These are phyloP conservation scores for Biston betularia DNA, from an alignment of 2,888 invertebrate genomes.

Conservation along the genomic window DNA sequence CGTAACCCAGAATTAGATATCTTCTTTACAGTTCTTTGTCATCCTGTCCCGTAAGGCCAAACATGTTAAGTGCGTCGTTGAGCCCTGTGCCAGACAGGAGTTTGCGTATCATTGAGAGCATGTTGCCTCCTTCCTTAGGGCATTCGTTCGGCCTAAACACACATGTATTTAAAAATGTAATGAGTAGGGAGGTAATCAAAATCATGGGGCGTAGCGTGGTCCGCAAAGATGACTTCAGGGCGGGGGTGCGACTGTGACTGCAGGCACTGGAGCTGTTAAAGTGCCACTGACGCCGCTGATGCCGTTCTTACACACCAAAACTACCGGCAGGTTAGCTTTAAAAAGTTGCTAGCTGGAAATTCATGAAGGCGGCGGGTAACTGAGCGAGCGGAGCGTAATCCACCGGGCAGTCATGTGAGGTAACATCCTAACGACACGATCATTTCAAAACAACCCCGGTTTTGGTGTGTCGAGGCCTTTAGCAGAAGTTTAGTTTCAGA, in stretches of 20 bases:
- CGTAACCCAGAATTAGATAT: constrained; percentile 55
- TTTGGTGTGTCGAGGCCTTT: too few relatives aligned
- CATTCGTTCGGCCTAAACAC: constrained; percentile 71
- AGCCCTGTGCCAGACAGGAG: constrained; percentile 76
- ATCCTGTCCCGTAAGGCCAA: constrained; percentile 66
- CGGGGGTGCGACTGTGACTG: background rate
- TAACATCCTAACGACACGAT: too few relatives aligned
- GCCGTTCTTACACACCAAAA: too few relatives aligned
- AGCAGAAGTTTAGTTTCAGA: too few relatives aligned
- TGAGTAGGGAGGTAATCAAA: constrained; percentile 1
- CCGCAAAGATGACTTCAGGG: background rate
- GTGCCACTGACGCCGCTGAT: too few relatives aligned
- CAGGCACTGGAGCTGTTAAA: too few relatives aligned
- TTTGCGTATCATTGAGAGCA: constrained; percentile 74
- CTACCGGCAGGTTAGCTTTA: too few relatives aligned
- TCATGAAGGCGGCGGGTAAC: too few relatives aligned
- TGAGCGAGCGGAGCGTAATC: too few relatives aligned
- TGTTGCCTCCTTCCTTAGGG: constrained; percentile 63
- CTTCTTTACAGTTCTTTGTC: constrained; percentile 70
- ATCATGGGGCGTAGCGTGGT: background rate
- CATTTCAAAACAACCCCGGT: too few relatives aligned
- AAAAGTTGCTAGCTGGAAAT: too few relatives aligned
- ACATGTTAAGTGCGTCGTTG: constrained; percentile 69
- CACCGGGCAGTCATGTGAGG: too few relatives aligned
- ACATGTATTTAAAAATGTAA: constrained; percentile 47